Conservation (phyloP, 2,797 vertebrate genomes). For the Danio kyathit region DNA sequence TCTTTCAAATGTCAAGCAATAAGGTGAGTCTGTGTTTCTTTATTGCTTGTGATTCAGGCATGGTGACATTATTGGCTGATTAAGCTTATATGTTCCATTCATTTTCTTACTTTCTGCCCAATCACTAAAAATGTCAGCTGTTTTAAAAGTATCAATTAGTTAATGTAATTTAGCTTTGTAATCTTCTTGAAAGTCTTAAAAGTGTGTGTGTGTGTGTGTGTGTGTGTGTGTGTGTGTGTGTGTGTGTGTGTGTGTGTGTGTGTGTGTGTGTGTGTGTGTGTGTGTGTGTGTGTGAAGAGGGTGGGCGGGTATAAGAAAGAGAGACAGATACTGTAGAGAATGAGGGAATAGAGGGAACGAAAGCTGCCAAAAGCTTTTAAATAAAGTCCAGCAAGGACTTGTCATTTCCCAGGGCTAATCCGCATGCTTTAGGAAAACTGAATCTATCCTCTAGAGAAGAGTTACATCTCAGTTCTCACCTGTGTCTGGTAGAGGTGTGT, state of each 20-base stretch:
- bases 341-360: neutral
- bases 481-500: constrained; percentile 22
- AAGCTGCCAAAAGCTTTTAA: constrained; percentile 33
- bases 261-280: too few relatives aligned
- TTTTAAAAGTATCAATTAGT: neutral
- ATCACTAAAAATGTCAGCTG: neutral
- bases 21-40: neutral
- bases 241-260: too few relatives aligned
- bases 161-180: neutral
- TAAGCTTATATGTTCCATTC: neutral
- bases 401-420: constrained; percentile 55
- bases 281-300: neutral
- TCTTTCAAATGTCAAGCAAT: neutral
- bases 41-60: neutral
- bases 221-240: too few relatives aligned
- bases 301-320: constrained; percentile 25
- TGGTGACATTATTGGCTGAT: neutral
- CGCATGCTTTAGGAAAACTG: constrained; percentile 45
- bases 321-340: neutral
- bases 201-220: too few relatives aligned
- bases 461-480: constrained; percentile 37
- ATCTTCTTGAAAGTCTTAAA: too few relatives aligned
- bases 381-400: constrained; percentile 55
- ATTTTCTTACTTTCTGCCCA: neutral
- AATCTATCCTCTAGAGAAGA: constrained; percentile 27